Percentiles rank a stretch among this genome's conserved stretches.
These are phyloP conservation scores for Lagopus muta DNA, from an alignment of 2,113 vertebrate genomes.

Conservation along the genomic window DNA sequence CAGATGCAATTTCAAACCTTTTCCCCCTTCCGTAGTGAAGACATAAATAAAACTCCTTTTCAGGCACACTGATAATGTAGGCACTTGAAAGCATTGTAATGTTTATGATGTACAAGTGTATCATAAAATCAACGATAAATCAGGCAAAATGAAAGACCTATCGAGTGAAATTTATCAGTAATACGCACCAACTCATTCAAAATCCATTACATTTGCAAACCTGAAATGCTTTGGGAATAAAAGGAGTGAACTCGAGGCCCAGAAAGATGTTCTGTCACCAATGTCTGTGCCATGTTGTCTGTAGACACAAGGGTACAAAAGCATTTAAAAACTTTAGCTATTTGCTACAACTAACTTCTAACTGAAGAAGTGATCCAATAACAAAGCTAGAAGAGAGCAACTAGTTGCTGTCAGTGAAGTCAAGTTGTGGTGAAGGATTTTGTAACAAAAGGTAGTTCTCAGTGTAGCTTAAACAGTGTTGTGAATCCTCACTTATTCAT, in stretches of 20 bases:
- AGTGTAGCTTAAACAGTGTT: background rate
- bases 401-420: background rate
- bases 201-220: background rate
- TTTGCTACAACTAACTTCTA: background rate
- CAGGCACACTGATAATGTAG: background rate
- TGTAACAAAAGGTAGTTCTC: background rate
- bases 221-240: background rate
- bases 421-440: background rate
- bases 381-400: background rate
- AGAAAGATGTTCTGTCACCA: background rate
- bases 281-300: background rate
- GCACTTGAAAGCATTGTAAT: background rate
- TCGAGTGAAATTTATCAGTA: background rate
- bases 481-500: background rate
- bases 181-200: background rate
- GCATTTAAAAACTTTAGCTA: background rate
- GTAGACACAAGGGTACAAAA: background rate
- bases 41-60: conserved; percentile 17
- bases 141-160: background rate
- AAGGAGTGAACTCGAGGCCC: background rate
- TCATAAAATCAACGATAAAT: background rate
- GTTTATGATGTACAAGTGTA: background rate
- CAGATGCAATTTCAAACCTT: conserved; percentile 47
- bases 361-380: background rate
- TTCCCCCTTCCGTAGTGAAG: background rate